Base-by-base conservation (phyloP, 2,888 invertebrate genomes). In the Heliconius sara region DNA sequence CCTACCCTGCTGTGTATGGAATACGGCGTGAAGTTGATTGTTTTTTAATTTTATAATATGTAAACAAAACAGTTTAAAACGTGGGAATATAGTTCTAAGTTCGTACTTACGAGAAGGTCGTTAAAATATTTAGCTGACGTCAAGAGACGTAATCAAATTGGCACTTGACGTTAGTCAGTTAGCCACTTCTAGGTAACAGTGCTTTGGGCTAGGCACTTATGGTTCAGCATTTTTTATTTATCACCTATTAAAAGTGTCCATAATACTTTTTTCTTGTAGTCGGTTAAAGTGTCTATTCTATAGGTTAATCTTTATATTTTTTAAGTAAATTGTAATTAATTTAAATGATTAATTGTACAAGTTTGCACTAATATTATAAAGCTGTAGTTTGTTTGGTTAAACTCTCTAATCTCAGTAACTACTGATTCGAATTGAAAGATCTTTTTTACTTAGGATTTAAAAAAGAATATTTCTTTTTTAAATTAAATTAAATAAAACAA, bases 191-290 rank as follows among this genome's bases (percentile, higher is more conserved):
- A 81, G 79, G 81, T 81, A 77, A 60, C 78, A 77, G 73, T 30
- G 79, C 79, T 78, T 76, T 77, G 79, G 81, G 67, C 78, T 78
- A 65, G 57, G 66, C 76, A 67, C 57, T 77, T 72, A 67, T 65
- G 73, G 76, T 83, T 68, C 65, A 82, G 68, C 77, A 30, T 76
- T 47, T 76, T 68, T 60, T 71, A 79, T 81, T 81, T 81, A 82
- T 78, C 68, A 76, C 60, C 39, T 71, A 63, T 52, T 60, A 75
- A 47, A 67, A 67, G 57, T 47, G 7, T 79, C 76, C 82, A 81
- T 74, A 71, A 30, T 57, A 76, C 63, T 13, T 6, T 16, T 25
- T 19, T 65, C 52, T 52, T 52, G 52, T 9, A 52, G 19, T 52
- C 19, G 19, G 9, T 22, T 52, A 52, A 19, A 19, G 19, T 16